Evolutionary conservation across 2,888 invertebrate species (phyloP), one percentile per base, ranked within the genome.

Genomic region (Holacanthella duospinosa): DNA sequence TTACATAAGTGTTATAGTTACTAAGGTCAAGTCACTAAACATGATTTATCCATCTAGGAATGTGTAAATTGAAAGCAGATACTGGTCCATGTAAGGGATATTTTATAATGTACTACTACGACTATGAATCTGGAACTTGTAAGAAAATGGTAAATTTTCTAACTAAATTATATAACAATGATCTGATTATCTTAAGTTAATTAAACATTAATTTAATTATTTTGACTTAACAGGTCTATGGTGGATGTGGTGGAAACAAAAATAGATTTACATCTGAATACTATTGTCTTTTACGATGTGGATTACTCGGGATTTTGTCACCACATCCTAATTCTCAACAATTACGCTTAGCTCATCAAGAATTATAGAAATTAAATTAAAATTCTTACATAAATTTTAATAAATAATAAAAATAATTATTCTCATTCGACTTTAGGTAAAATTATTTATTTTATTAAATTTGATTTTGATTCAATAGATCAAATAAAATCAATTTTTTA

Each of bases 1-100:
- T n/a, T n/a, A n/a, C n/a, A n/a, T 24, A 29, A n/a, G 6, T 36
- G 29, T 36, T 29, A 4, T 9, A 25, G 19, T 55, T 43, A n/a
- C n/a, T n/a, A n/a, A n/a, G n/a, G n/a, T n/a, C n/a, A n/a, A n/a
- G n/a, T n/a, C n/a, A n/a, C n/a, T n/a, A n/a, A n/a, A n/a, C n/a
- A n/a, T n/a, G n/a, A n/a, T n/a, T n/a, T n/a, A n/a, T n/a, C n/a
- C n/a, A n/a, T n/a, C n/a, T 26, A 55, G 55, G 9, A 55, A 21
- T 55, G 9, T 55, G 55, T 26, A 55, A 55, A 55, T 3, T 12
- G 27, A 4, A 4, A 25, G 9, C 55, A 26, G 55, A 55, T 9
- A 55, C 55, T 9, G 55, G 55, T 6, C 6, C 12, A 6, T 55
- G 55, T n/a, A 55, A 26, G n/a, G 55, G 55, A 12, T 55, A 55